Evolutionary conservation across 2,113 vertebrate genomes (phyloP), one percentile per base, ranked within the genome.

Genomic region (Stegastes partitus): DNA sequence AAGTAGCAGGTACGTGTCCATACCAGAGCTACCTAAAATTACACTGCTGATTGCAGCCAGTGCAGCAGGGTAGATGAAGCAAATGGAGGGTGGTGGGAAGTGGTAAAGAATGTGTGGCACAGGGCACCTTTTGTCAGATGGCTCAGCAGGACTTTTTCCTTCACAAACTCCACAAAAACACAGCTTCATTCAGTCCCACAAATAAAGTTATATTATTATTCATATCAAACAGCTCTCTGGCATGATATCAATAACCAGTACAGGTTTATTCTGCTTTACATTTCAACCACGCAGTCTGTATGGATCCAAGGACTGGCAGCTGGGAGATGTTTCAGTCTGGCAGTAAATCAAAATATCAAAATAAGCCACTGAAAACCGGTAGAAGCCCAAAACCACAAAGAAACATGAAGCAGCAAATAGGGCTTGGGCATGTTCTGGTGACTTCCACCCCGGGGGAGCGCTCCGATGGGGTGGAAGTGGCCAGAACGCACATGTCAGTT

Each of bases 41-140:
- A 79, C 78, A 73, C 21, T 21, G 21, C 74, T 87, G 87, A 86
- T 82, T 84, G 79, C 76, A 74, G 76, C 55, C 50, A 63, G 50
- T 44, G 39, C 57, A 45, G 57, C 47, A 28, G 58, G 64, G 34
- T 68, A 49, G 16, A 69, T 50, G 72, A 63, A 77, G 75, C 49
- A 67, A 84, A 80, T 74, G 69, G 47, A 87, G 62, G 53, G 49
- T 54, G 49, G 67, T 63, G 47, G 75, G 39, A 63, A 45, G 15
- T 1, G 31, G 44, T 34, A 62, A 51, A 71, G 63, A 22, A 21
- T 9, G 4, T 19, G 50, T 49, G 21, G 70, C 66, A 63, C 10
- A 8, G 12, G 16, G 23, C 50, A 67, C 26, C 10, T 58, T 66
- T 59, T 77, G 14, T 50, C 31, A 67, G 34, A 67, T 22, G n/a